These are phyloP conservation scores for Erannis defoliaria DNA, from an alignment of 2,888 invertebrate genomes.

Conservation along the genomic window DNA sequence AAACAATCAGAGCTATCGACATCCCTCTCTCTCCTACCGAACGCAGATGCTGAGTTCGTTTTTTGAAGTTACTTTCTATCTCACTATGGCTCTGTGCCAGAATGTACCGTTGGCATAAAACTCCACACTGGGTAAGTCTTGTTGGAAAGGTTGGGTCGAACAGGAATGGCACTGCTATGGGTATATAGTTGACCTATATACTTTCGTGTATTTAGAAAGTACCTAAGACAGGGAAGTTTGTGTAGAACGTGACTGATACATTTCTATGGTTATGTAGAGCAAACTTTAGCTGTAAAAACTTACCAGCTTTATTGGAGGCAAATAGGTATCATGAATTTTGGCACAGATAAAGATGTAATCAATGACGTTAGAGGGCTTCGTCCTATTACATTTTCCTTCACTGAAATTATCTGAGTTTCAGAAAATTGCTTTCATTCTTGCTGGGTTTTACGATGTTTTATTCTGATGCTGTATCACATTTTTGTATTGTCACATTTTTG, in stretches of 20 bases:
- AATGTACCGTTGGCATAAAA: slow-evolving; percentile 77
- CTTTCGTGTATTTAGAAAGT: slow-evolving; percentile 49
- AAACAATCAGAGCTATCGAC: slow-evolving; percentile 73
- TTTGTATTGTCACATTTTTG: slow-evolving; percentile 20
- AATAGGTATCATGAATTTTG: slow-evolving; percentile 48
- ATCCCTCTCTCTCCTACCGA: slow-evolving; percentile 80
- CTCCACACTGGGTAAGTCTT: slow-evolving; percentile 65
- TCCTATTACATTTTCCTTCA: slow-evolving; percentile 27
- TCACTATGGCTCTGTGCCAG: slow-evolving; percentile 82
- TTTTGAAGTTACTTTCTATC: slow-evolving; percentile 69
- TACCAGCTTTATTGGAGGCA: slow-evolving; percentile 47
- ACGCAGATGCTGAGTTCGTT: slow-evolving; percentile 74
- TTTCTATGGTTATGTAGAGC: slow-evolving; percentile 43
- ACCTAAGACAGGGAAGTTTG: slow-evolving; percentile 49
- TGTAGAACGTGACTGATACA: slow-evolving; percentile 36
- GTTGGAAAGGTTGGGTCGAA: slow-evolving; percentile 75
- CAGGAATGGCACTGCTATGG: slow-evolving; percentile 64
- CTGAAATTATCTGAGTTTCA: slow-evolving; percentile 24
- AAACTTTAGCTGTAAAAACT: slow-evolving; percentile 49
- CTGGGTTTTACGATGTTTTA: slow-evolving; percentile 18
- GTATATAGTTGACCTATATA: slow-evolving; percentile 61
- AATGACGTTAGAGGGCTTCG: slow-evolving; percentile 37
- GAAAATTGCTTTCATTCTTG: slow-evolving; percentile 34
- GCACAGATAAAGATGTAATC: slow-evolving; percentile 41
- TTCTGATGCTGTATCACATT: slow-evolving; percentile 16